phyloP scores from a whole-genome alignment of 92 coral and sea anemone species.

The Parazoanthus atlanticus region DNA sequence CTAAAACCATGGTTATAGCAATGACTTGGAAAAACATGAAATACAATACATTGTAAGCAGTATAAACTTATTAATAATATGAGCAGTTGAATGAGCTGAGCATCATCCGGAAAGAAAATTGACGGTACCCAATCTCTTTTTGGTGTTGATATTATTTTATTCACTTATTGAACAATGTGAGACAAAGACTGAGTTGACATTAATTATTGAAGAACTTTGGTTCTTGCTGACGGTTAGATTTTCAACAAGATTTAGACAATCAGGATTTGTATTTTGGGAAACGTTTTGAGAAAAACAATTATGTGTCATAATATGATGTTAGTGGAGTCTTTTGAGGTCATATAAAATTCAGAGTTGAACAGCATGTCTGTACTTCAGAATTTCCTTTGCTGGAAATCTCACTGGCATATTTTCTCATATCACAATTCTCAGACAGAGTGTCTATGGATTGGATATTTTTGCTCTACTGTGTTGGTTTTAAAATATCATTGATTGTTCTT shows the following conservation, averaged over 20 bases:
- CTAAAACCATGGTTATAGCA: neutral
- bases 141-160: neutral
- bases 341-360: too few relatives aligned
- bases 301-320: too few relatives aligned
- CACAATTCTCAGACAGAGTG: neutral
- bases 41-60: neutral
- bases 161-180: constrained; percentile 21
- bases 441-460: too few relatives aligned
- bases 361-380: too few relatives aligned
- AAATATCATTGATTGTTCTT: neutral
- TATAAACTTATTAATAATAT: neutral
- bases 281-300: neutral
- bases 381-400: neutral
- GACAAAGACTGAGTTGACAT: constrained; percentile 33
- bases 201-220: constrained; percentile 27
- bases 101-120: neutral
- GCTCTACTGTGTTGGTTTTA: neutral
- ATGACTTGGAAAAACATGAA: neutral
- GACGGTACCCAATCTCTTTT: neutral
- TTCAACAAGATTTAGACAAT: neutral
- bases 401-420: neutral
- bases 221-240: neutral
- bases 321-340: neutral
- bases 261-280: neutral
- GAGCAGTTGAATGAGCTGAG: neutral